Base-by-base conservation (phyloP, 2,888 invertebrate species). In the Tuta absoluta region DNA sequence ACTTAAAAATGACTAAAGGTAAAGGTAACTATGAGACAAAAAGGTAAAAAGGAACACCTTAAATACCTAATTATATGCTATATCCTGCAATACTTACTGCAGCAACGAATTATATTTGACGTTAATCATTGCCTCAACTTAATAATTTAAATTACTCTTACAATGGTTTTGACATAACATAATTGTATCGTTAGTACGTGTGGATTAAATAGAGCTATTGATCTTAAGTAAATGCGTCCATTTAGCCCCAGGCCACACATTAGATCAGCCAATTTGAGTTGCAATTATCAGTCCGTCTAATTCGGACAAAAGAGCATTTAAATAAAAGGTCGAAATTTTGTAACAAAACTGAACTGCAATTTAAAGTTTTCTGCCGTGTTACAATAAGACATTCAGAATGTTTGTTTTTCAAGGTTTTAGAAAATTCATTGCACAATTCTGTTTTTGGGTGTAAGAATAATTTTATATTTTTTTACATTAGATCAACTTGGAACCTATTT, bases 251-350 rank as follows among this genome's bases (percentile, higher is more conserved):
- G 62, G 66, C 62, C 21, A 23, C 45, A n/a, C 62, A 66, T 62
- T 66, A 63, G 62, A 3, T 28, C 56, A 57, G 5, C 49, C 56
- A 73, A 74, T 72, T 73, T 71, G 66, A 66, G 71, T 77, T 65
- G 59, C 71, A 74, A 74, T 75, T 76, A 76, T 72, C 72, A 76
- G 76, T 80, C 75, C 76, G 69, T 74, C 67, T 74, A 76, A 77
- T 74, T 75, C 72, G 72, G 71, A 75, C 75, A 76, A 74, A 74
- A 63, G 67, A 64, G 72, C 71, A 69, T 63, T 68, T 4, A 66
- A 67, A 45, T 49, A 71, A 74, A 75, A 75, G 72, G 71, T 72
- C 71, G 73, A 70, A 69, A 68, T 68, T 71, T 71, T 67, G 68
- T 75, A 73, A 71, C 68, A 70, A 71, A 77, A 76, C 68, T 65